These are phyloP conservation scores for Latrodectus hesperus DNA, from an alignment of 2,888 invertebrate species.

Conservation along the genomic window DNA sequence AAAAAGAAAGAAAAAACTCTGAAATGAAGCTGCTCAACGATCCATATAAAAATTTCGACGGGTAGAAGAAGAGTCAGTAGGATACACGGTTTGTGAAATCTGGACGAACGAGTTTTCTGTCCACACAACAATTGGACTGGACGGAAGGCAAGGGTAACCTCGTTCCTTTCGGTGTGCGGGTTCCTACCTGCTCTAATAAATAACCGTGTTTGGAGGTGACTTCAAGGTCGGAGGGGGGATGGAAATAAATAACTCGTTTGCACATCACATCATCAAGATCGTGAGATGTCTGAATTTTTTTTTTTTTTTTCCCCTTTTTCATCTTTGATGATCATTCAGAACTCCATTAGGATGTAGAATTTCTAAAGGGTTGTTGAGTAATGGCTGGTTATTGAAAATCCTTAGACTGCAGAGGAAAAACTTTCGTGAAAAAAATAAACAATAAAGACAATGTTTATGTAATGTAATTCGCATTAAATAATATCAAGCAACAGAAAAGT, in stretches of 20 bases:
- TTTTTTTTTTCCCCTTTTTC: background rate
- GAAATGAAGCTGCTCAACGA: background rate
- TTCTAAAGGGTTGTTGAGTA: too few species aligned
- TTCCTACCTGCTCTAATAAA: constrained; percentile 59
- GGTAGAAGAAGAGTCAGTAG: constrained; percentile 23
- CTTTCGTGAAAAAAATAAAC: too few species aligned
- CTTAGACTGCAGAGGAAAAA: too few species aligned
- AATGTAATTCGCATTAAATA: too few species aligned
- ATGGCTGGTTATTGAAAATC: too few species aligned
- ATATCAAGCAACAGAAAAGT: too few species aligned
- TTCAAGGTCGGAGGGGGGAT: constrained; percentile 51
- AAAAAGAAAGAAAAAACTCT: background rate
- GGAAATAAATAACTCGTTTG: constrained; percentile 4
- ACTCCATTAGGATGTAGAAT: too few species aligned
- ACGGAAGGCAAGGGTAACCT: constrained; percentile 62
- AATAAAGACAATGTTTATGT: too few species aligned
- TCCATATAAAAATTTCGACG: background rate
- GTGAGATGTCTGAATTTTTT: background rate
- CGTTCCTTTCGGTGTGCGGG: constrained; percentile 26
- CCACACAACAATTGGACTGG: constrained; percentile 26
- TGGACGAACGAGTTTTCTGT: constrained; percentile 41
- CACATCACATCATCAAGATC: constrained; percentile 2
- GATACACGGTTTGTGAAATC: constrained; percentile 56
- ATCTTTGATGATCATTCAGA: too few species aligned
- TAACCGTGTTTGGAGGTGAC: constrained; percentile 65